phyloP scores from a whole-genome alignment of 2,797 vertebrate species.

The Coranthus polyacanthus region DNA sequence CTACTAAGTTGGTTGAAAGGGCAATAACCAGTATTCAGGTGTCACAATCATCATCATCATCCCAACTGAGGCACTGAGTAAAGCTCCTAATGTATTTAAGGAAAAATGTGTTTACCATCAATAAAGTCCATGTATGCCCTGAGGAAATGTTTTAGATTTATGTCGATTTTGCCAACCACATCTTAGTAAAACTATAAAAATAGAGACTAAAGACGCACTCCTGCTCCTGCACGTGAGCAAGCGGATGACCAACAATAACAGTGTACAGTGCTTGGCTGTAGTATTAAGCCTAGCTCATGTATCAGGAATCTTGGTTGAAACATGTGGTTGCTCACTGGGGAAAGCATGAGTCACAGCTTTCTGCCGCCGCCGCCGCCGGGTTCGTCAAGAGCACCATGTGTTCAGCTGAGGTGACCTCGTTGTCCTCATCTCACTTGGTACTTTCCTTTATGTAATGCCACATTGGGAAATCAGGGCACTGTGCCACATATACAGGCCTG shows the following conservation, averaged over 20 bases:
- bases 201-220: constrained; percentile 8
- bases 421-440: constrained; percentile 51
- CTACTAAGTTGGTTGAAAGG: too few species aligned
- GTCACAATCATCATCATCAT: too few species aligned
- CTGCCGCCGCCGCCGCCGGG: constrained; percentile 1
- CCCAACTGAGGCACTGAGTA: too few species aligned
- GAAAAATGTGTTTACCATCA: too few species aligned
- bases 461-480: constrained; percentile 70
- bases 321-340: constrained; percentile 59
- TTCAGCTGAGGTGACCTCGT: constrained; percentile 33
- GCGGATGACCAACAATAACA: constrained; percentile 53
- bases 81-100: too few species aligned
- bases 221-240: constrained; percentile 55
- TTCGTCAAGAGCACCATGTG: constrained; percentile 10
- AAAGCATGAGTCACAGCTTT: constrained; percentile 63
- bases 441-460: constrained; percentile 54
- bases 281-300: constrained; percentile 54
- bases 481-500: constrained; percentile 62
- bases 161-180: not conserved
- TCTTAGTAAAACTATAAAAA: not conserved
- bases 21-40: too few species aligned
- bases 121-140: too few species aligned
- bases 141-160: too few species aligned
- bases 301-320: constrained; percentile 69
- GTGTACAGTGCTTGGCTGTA: constrained; percentile 48